phyloP scores from a whole-genome alignment of 64 coral and sea anemone species.

The Platygyra sinensis region DNA sequence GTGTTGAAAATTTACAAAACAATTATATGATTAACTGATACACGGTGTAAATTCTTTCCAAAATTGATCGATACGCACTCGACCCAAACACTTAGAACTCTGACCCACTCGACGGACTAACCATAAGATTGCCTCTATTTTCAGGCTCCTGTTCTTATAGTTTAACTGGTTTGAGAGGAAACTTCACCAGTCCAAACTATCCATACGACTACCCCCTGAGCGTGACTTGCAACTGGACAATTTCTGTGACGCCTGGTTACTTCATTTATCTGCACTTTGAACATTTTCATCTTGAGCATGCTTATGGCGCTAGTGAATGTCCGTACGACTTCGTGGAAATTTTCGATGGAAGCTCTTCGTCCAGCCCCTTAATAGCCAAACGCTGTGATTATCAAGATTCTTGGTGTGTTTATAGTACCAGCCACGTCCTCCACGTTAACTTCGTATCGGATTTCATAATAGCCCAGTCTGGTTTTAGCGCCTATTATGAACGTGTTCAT shows the following conservation, averaged over 20 bases:
- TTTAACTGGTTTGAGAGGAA: not conserved
- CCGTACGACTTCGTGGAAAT: not conserved
- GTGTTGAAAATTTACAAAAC: too few relatives aligned
- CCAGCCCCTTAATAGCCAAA: not conserved
- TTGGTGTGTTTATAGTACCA: not conserved
- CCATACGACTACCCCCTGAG: not conserved
- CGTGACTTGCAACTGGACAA: not conserved
- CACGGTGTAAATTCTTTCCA: too few relatives aligned
- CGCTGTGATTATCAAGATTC: constrained; percentile 9
- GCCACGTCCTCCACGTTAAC: not conserved
- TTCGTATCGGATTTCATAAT: not conserved
- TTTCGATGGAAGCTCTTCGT: not conserved
- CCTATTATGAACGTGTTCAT: not conserved
- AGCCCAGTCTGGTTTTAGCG: not conserved
- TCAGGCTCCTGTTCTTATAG: not conserved
- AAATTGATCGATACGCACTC: too few relatives aligned
- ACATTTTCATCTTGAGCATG: not conserved
- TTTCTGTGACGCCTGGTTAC: not conserved
- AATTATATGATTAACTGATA: too few relatives aligned
- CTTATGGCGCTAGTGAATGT: not conserved
- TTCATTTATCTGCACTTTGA: not conserved
- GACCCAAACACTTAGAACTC: too few relatives aligned
- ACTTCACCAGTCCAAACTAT: not conserved
- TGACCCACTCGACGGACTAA: too few relatives aligned
- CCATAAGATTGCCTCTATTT: not conserved